Percentiles rank a stretch among this genome's conserved stretches.
phyloP scores from a whole-genome alignment of 2,113 vertebrate species.

The Fregetta grallaria region DNA sequence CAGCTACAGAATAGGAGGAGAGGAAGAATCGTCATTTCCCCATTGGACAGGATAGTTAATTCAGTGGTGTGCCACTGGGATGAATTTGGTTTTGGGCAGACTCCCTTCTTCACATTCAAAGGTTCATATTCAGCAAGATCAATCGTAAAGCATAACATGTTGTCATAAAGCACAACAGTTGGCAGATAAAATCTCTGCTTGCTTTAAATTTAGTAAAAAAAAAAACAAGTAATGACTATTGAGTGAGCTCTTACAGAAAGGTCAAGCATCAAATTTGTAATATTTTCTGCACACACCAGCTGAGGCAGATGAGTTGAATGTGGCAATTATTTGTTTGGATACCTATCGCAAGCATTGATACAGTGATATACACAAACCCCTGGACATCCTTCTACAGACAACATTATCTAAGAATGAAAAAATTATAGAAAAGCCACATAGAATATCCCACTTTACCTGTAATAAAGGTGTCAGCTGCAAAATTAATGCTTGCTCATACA shows the following conservation, averaged over 20 bases:
- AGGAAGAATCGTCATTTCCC: not conserved
- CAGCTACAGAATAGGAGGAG: not conserved
- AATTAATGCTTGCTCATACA: slow-evolving; percentile 65
- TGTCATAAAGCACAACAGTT: not conserved
- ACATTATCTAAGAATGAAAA: not conserved
- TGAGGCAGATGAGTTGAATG: not conserved
- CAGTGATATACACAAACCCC: not conserved
- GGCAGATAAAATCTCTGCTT: not conserved
- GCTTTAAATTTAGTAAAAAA: not conserved
- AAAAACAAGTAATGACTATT: not conserved
- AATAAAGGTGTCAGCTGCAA: slow-evolving; percentile 65
- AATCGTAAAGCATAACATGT: no score
- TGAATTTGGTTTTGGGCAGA: not conserved
- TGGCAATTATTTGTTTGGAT: not conserved
- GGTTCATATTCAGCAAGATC: not conserved
- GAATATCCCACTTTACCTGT: slow-evolving; percentile 37
- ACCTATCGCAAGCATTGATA: not conserved
- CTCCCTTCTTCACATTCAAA: not conserved
- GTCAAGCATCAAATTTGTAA: not conserved
- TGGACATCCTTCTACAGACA: not conserved
- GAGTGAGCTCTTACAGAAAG: not conserved
- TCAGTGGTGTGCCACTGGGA: not conserved
- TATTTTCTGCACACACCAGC: not conserved
- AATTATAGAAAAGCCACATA: not conserved
- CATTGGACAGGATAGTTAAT: not conserved